Evolutionary conservation across 2,113 vertebrate species (phyloP).

Genomic region (Grantiella picta): DNA sequence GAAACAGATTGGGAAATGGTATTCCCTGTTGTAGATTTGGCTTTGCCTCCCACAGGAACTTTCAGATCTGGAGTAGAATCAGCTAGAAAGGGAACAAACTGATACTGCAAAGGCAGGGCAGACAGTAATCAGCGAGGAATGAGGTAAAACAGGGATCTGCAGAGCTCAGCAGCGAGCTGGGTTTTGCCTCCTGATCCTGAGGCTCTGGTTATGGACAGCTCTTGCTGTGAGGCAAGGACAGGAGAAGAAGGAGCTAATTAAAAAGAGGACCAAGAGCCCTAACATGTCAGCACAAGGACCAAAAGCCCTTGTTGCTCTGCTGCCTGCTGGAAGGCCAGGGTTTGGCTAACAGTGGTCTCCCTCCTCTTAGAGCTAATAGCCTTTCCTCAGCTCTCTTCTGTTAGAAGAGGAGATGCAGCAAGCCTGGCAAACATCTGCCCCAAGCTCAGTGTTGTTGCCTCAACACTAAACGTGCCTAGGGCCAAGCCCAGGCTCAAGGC

Average conservation of each 20-base stretch:
- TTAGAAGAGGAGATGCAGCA: background rate
- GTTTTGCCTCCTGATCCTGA: background rate
- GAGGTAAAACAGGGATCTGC: background rate
- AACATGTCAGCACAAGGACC: background rate
- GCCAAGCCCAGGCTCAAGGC: background rate
- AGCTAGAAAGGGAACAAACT: background rate
- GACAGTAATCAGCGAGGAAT: background rate
- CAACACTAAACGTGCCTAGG: fast-evolving
- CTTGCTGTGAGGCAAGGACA: background rate
- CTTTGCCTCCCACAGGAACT: background rate
- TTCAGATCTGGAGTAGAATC: background rate
- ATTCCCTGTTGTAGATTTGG: background rate
- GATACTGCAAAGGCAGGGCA: background rate
- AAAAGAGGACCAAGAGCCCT: background rate
- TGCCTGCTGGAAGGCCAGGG: background rate
- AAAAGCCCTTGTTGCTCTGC: background rate
- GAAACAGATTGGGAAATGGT: background rate
- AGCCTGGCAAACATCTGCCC: background rate
- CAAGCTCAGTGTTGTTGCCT: background rate
- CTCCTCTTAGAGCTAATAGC: background rate
- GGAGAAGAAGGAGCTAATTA: background rate
- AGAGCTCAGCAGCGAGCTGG: background rate
- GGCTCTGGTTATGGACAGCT: background rate
- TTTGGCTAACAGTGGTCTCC: background rate
- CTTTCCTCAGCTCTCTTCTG: background rate